Evolutionary conservation across 1,140 invertebrate genomes (phyloP), one percentile per base, ranked within the genome.

Genomic region (Drosophila pandora): DNA sequence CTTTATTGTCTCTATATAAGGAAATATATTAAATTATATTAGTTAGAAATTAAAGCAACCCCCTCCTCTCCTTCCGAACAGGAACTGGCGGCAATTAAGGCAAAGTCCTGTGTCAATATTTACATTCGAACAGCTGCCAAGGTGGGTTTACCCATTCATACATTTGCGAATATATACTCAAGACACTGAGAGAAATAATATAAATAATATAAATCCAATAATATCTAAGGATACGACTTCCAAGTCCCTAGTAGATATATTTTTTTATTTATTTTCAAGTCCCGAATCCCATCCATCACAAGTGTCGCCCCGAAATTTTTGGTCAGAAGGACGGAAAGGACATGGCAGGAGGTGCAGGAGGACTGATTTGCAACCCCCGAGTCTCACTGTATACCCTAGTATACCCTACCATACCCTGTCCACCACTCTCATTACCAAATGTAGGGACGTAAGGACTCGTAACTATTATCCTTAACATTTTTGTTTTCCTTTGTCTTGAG

Each of bases 71-170:
- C 3, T 17, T 30, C 34, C 17, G 28, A 22, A 32, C 53, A 34
- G 52, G 17, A 41, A 8, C 13, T 43, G 61, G 22, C 62, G 43
- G 32, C 62, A 79, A 80, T 72, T 73, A 57, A 43, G 60, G 43
- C 43, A 10, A 43, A 58, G 47, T 41, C 57, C 60, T 47, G 22
- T 55, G 52, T 78, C 62, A 83, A 78, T 70, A 74, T 74, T 74
- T 65, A 74, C 79, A 59, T 61, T 73, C 17, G 58, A 76, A 78
- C 76, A 79, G 76, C 68, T 78, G 76, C 76, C 76, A 70, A 63
- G 57, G 57, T 30, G 53, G 52, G 25, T 9, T 17, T 21, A 37
- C 39, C 25, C 25, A 37, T 22, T 28, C 12, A 30, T 17, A 41
- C 34, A 8, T 2, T 12, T 43, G 41, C 13, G 34, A 37, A 10